These are phyloP conservation scores for Paramormyrops kingsleyae DNA, from an alignment of 2,113 vertebrate species.

Conservation along the genomic window DNA sequence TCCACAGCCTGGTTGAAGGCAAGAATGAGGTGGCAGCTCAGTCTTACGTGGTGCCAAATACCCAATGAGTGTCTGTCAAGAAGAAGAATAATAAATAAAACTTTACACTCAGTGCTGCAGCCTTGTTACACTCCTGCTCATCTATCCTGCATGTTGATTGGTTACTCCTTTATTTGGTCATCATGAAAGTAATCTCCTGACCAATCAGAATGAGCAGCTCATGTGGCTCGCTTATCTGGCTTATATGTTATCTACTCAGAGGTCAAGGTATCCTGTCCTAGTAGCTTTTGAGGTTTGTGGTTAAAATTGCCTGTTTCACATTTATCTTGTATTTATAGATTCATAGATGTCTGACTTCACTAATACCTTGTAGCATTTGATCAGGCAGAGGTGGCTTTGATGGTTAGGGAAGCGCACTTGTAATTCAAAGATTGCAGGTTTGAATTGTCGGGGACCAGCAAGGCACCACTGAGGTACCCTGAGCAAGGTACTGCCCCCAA, in stretches of 20 bases:
- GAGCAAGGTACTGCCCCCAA: no score
- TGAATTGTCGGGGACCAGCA: no score
- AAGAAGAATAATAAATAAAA: neutral
- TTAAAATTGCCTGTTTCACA: neutral
- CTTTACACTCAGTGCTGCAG: neutral
- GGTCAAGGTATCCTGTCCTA: neutral
- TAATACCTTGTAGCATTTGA: neutral
- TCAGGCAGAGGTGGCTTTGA: neutral
- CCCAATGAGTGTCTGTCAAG: neutral
- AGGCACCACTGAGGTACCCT: no score
- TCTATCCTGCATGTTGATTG: neutral
- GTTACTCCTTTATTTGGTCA: neutral
- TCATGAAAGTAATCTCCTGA: neutral
- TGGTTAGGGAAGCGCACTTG: no score
- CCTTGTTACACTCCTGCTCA: neutral
- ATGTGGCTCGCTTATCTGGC: neutral
- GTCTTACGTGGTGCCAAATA: neutral
- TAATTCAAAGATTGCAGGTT: no score
- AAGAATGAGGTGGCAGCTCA: neutral
- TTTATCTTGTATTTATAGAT: neutral
- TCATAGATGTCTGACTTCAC: neutral
- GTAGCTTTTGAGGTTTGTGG: neutral
- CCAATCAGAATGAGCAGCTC: neutral
- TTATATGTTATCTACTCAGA: neutral
- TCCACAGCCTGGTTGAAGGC: neutral